A percentile compares a stretch with the other conserved stretches of the same genome.
Conservation (phyloP, 1,140 invertebrate genomes). For the Drosophila quadrilineata region DNA sequence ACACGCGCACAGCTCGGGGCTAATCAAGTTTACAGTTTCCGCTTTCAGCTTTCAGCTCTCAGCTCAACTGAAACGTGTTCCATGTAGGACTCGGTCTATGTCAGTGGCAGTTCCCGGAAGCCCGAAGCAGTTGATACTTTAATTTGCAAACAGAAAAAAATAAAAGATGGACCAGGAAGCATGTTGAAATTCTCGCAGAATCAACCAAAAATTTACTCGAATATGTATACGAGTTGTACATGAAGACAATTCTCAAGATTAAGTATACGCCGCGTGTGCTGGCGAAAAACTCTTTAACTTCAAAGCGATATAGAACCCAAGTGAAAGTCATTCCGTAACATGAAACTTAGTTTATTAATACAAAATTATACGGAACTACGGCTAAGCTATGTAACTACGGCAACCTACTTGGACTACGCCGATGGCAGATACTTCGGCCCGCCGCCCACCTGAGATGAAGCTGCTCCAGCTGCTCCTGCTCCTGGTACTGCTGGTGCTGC, state of each 20-base stretch:
- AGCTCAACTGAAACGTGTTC: constrained; percentile 1
- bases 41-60: constrained; percentile 6
- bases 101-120: background rate
- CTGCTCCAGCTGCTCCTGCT: background rate
- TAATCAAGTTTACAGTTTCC: constrained; percentile 27
- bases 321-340: constrained; percentile 7
- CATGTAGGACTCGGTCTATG: background rate
- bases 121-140: constrained; percentile 1
- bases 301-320: constrained; percentile 11
- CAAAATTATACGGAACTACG: constrained; percentile 13
- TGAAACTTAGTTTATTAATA: constrained; percentile 38
- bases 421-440: constrained; percentile 55
- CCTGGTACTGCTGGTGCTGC: background rate
- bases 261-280: background rate
- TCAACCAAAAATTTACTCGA: too few relatives aligned
- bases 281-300: background rate
- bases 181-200: too few relatives aligned
- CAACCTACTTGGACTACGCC: constrained; percentile 20
- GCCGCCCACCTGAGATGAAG: constrained; percentile 3
- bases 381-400: constrained; percentile 10
- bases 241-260: background rate
- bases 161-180: background rate
- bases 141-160: background rate
- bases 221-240: background rate
- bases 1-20: background rate